Evolutionary conservation across 1,140 invertebrate species (phyloP).

Genomic region (Bombus superbus): DNA sequence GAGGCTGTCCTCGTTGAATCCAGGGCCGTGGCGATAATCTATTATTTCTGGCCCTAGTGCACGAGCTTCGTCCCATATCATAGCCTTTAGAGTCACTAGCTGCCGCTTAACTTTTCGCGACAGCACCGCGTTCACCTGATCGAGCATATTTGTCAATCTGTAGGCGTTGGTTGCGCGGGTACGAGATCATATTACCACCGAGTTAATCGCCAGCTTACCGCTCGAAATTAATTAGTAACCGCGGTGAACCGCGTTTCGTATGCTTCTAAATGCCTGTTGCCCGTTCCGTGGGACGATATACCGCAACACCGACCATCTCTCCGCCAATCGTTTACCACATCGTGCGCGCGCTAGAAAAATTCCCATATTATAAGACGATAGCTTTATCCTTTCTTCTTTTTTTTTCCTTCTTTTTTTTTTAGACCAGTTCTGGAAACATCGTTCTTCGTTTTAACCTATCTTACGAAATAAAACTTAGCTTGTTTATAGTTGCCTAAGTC

Average conservation of each 20-base stretch:
- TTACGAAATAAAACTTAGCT: neutral
- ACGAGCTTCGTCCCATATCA: neutral
- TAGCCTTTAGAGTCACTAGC: neutral
- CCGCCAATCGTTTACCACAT: neutral
- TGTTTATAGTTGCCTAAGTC: neutral
- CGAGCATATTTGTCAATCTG: conserved; percentile 42
- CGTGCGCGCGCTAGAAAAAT: neutral
- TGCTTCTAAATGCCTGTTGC: conserved; percentile 48
- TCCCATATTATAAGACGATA: neutral
- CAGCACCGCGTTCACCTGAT: neutral
- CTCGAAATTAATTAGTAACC: conserved; percentile 52
- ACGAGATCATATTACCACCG: conserved; percentile 38
- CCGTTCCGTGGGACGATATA: neutral
- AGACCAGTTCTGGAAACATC: neutral
- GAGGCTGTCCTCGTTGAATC: neutral
- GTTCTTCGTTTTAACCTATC: neutral
- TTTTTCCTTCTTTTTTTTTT: too few relatives aligned
- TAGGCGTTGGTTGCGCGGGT: neutral
- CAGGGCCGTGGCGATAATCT: neutral
- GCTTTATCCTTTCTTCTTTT: too few relatives aligned
- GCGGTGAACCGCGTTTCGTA: conserved; percentile 41
- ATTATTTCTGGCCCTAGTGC: neutral
- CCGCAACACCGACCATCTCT: conserved; percentile 5
- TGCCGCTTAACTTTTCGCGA: conserved; percentile 19
- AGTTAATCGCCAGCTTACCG: conserved; percentile 53